These are phyloP conservation scores for Malurus alboscapulatus DNA, from an alignment of 2,113 vertebrate genomes.

Conservation along the genomic window DNA sequence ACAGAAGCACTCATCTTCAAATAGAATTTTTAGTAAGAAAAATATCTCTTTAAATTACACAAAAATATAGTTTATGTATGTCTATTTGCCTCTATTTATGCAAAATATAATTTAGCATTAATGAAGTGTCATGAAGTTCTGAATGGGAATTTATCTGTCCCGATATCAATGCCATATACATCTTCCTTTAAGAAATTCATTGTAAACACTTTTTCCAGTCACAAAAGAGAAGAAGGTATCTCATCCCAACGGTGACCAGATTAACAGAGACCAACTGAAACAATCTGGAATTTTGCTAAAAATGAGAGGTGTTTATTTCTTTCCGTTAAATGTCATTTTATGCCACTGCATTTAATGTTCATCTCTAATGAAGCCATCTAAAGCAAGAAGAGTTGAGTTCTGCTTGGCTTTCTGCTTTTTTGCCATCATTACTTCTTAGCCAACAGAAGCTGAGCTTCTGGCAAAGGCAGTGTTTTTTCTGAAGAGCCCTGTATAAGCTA, in stretches of 20 bases:
- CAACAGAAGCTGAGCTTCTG: background rate
- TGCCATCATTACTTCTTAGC: background rate
- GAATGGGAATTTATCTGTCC: background rate
- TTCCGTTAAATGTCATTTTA: background rate
- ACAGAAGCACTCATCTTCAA: conserved; percentile 4
- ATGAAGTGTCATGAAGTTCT: background rate
- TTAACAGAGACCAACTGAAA: background rate
- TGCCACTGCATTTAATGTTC: background rate
- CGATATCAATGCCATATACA: background rate
- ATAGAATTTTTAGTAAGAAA: background rate
- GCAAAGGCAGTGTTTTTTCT: background rate
- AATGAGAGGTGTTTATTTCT: background rate
- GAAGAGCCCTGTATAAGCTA: background rate
- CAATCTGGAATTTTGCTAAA: background rate
- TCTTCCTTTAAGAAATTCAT: background rate
- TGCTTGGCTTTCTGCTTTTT: background rate
- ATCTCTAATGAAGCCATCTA: background rate
- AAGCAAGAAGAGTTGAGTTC: background rate
- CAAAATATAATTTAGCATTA: conserved; percentile 27
- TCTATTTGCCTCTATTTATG: conserved; percentile 15
- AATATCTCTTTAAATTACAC: background rate
- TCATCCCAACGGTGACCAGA: background rate
- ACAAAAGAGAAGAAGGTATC: background rate
- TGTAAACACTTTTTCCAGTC: background rate
- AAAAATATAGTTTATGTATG: background rate